A percentile compares a stretch with the other conserved stretches of the same genome.
These are phyloP conservation scores for Etheostoma nigrum DNA, from an alignment of 2,797 vertebrate genomes.

Conservation along the genomic window DNA sequence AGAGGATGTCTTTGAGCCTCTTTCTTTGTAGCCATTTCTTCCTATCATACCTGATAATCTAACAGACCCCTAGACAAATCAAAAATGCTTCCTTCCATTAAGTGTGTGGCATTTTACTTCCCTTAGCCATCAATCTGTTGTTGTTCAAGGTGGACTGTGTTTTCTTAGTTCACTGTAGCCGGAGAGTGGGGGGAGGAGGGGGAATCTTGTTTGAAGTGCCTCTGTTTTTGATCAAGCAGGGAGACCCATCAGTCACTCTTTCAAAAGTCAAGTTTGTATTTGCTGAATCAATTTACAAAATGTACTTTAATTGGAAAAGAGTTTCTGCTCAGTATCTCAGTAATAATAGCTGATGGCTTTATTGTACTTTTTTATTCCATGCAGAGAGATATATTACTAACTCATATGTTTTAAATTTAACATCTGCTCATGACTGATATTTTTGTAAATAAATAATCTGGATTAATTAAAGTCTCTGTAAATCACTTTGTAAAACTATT, in stretches of 20 bases:
- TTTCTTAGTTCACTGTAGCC: slow-evolving; percentile 4
- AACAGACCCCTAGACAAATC: slow-evolving; percentile 30
- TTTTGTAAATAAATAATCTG: not conserved
- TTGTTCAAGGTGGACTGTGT: not conserved
- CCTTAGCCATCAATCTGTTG: slow-evolving; percentile 21
- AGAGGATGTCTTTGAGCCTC: slow-evolving; percentile 5
- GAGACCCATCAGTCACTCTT: slow-evolving; percentile 20
- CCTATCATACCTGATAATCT: slow-evolving; percentile 41
- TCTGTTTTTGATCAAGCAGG: slow-evolving; percentile 41
- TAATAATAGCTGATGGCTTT: not conserved
- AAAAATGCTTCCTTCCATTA: slow-evolving; percentile 25
- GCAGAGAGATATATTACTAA: too few relatives aligned
- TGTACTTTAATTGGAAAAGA: not conserved
- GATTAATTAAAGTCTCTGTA: not conserved
- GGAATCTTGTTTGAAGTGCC: slow-evolving; percentile 27
- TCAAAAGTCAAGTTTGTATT: slow-evolving; percentile 16
- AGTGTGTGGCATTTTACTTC: not conserved
- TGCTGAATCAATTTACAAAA: not conserved
- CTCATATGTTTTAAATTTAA: not conserved
- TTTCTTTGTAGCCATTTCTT: slow-evolving; percentile 14
- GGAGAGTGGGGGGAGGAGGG: not conserved
- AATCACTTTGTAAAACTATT: not conserved
- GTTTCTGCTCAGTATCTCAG: not conserved
- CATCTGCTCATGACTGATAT: not conserved
- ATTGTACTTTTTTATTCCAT: slow-evolving; percentile 1